These are phyloP conservation scores for Pasiphila rectangulata DNA, from an alignment of 2,888 invertebrate genomes.

Conservation along the genomic window DNA sequence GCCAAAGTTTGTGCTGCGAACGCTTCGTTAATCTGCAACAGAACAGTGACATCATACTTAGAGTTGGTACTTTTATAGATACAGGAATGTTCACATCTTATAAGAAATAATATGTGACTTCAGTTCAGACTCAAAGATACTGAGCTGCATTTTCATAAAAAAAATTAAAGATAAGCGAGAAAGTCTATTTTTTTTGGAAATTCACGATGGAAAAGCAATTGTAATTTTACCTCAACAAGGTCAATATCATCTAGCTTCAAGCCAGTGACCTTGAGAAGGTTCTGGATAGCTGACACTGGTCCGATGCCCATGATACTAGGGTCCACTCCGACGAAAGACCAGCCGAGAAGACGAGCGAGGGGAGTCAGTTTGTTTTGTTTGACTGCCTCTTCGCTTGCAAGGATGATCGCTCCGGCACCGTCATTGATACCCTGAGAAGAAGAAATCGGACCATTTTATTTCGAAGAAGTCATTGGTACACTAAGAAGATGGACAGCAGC, in stretches of 20 bases:
- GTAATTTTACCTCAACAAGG: conserved; percentile 91
- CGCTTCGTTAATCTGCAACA: conserved; percentile 94
- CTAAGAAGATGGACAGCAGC: too few species aligned
- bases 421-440: conserved; percentile 93
- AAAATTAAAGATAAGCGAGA: too few species aligned
- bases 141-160: too few species aligned
- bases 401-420: conserved; percentile 93
- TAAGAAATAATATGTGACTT: too few species aligned
- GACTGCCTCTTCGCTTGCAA: conserved; percentile 94
- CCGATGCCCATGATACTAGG: conserved; percentile 98
- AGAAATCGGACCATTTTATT: too few species aligned
- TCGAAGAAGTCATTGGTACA: too few species aligned
- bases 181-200: too few species aligned
- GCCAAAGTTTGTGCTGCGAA: conserved; percentile 96
- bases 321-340: conserved; percentile 94
- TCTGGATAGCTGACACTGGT: conserved; percentile 95
- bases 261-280: conserved; percentile 87
- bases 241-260: conserved; percentile 92
- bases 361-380: conserved; percentile 87
- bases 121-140: too few species aligned
- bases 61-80: too few species aligned
- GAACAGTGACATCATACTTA: too few species aligned
- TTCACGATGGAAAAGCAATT: too few species aligned
- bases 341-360: conserved; percentile 92
- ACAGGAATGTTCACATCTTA: too few species aligned